Evolutionary conservation across 2,888 invertebrate genomes (phyloP), one percentile per base, ranked within the genome.

Genomic region (Papilio gigon): DNA sequence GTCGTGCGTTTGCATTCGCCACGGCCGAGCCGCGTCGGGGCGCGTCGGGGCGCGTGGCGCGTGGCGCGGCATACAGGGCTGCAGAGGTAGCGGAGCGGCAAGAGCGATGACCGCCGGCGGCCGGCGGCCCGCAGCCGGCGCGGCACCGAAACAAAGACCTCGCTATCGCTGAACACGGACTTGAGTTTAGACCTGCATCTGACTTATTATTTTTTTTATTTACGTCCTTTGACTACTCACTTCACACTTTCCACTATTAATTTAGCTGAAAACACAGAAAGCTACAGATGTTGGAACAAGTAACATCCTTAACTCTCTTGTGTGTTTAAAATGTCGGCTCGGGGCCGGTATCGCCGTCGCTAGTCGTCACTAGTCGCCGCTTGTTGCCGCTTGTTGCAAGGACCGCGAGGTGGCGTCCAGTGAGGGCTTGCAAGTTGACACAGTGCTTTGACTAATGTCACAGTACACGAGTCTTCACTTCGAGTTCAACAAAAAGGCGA

Each of bases 61-160:
- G 70, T 73, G 74, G 72, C 75, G 74, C 74, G 76, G 79, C 78
- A 71, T 74, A 72, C 53, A 27, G 53, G 53, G 75, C 74, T 77
- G 79, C 78, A 71, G 75, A 72, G 78, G 82, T 84, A 85, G 82
- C 84, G 84, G 78, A 87, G 84, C 88, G 87, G 84, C 80, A 84
- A 86, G 90, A 84, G 85, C 90, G 83, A 80, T 89, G 90, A 90
- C 90, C 90, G 85, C 67, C 78, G 75, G 75, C 76, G 75, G 71
- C 77, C 72, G 76, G 72, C 73, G 70, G 74, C 73, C 73, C 77
- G 74, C 79, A 74, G 77, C 78, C 77, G 79, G 73, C 74, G 70
- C 78, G 74, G 75, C 66, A 59, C 71, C 35, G 20, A 37, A 44
- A 68, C 58, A 59, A 58, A 63, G 27, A 22, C 47, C 17, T 62